Evolutionary conservation across 2,888 invertebrate species (phyloP).

Genomic region (Eupeodes luniger): DNA sequence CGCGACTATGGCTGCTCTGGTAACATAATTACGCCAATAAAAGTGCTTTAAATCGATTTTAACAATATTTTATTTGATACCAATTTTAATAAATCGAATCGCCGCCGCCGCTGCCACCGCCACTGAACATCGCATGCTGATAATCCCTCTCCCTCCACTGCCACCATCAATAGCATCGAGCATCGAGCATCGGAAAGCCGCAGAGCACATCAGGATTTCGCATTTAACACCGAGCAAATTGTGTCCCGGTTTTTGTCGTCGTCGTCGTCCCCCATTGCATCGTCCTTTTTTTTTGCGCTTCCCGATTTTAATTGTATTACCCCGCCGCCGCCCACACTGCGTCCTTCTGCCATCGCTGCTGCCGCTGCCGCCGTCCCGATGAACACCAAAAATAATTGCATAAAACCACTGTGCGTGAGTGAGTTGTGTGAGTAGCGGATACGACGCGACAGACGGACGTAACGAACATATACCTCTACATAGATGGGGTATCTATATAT

Average conservation of each 20-base stretch:
- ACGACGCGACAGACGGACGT: not conserved
- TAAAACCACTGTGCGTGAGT: slow-evolving; percentile 74
- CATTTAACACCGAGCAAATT: slow-evolving; percentile 75
- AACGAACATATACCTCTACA: no score
- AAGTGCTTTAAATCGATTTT: slow-evolving; percentile 76
- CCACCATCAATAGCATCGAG: not conserved
- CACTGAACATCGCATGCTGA: slow-evolving; percentile 32
- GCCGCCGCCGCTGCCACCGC: not conserved
- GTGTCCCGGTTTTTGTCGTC: slow-evolving; percentile 68
- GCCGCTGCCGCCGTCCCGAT: not conserved
- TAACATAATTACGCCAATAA: slow-evolving; percentile 76
- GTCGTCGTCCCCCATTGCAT: slow-evolving; percentile 6
- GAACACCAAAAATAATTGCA: slow-evolving; percentile 74
- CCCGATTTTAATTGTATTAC: slow-evolving; percentile 65
- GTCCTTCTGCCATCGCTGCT: not conserved
- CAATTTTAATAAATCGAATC: slow-evolving; percentile 76
- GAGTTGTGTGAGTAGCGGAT: slow-evolving; percentile 41
- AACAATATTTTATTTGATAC: slow-evolving; percentile 76
- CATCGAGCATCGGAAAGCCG: slow-evolving; percentile 29
- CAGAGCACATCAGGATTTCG: slow-evolving; percentile 70
- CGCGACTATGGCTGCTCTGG: slow-evolving; percentile 54
- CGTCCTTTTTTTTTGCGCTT: slow-evolving; percentile 40
- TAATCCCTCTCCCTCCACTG: slow-evolving; percentile 6
- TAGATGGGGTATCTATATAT: not conserved
- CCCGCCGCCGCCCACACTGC: not conserved